Evolutionary conservation across 1,140 invertebrate genomes (phyloP).

Genomic region (Nasonia vitripennis): DNA sequence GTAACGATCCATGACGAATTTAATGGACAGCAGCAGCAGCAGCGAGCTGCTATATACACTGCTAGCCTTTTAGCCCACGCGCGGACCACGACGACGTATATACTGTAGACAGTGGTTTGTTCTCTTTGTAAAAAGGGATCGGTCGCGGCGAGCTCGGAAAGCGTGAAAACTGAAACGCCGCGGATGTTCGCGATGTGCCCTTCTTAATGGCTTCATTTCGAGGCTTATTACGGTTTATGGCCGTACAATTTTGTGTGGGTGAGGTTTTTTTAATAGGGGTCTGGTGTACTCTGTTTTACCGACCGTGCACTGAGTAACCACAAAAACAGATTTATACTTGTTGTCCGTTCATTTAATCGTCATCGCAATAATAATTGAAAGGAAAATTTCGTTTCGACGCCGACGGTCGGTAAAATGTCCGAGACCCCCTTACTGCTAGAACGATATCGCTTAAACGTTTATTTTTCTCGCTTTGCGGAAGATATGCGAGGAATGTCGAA

Average conservation of each 20-base stretch:
- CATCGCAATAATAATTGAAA: no score
- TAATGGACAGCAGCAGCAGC: slow-evolving; percentile 42
- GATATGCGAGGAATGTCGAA: not conserved
- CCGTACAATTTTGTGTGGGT: not conserved
- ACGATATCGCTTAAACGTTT: not conserved
- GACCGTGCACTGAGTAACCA: no score
- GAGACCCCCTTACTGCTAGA: no score
- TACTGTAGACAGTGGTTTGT: not conserved
- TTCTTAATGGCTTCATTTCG: not conserved
- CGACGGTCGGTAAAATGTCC: no score
- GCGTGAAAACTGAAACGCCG: slow-evolving; percentile 47
- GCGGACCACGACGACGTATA: slow-evolving; percentile 11
- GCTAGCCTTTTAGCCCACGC: slow-evolving; percentile 38
- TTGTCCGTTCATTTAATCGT: no score
- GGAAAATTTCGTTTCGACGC: no score
- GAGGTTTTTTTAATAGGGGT: no score
- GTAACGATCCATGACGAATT: slow-evolving; percentile 54
- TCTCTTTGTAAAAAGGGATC: slow-evolving; percentile 5
- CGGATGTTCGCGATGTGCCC: not conserved
- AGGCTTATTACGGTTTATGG: not conserved
- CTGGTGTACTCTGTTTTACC: no score
- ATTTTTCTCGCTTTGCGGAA: not conserved
- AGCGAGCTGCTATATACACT: not conserved
- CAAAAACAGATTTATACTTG: no score
- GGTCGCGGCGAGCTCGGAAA: slow-evolving; percentile 26